Evolutionary conservation across 1,140 invertebrate genomes (phyloP), one percentile per base, ranked within the genome.

Genomic region (Chymomyza costata): DNA sequence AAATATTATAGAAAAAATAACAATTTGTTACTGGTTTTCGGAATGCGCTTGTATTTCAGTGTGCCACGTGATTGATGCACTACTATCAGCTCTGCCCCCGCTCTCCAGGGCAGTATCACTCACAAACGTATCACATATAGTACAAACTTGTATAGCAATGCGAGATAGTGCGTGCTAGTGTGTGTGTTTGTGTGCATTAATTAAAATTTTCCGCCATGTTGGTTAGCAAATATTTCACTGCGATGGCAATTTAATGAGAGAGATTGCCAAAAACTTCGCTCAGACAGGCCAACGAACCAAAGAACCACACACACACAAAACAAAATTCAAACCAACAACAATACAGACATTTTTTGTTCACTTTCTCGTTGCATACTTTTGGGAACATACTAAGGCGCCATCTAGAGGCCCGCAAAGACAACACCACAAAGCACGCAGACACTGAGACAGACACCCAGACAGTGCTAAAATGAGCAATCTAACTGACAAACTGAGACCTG

Each of bases 1-100:
- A 82, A 82, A 82, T 82, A 82, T 82, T 67, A 70, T 50, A 68
- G 35, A 35, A 47, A 50, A 71, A 57, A 58, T 1, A 21, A 31
- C n/a, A 15, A 11, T 35, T 18, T n/a, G 2, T 34, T 10, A 34
- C 32, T 3, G 8, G 3, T 34, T 6, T 3, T 34, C 8, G 8
- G 2, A 5, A 14, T 34, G 32, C 32, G 32, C 13, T 10, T 8
- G 32, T 34, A 14, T 34, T 10, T 34, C 3, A n/a, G 6, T 6
- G 32, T 13, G 32, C 13, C 8, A 5, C 8, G 32, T 25, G 21
- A 25, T 25, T 25, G 21, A 25, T 25, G 21, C 8, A 8, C 21
- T 25, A 25, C 21, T n/a, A n/a, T n/a, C n/a, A n/a, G n/a, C n/a
- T n/a, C n/a, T n/a, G n/a, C n/a, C n/a, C n/a, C n/a, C n/a, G n/a